Base-by-base conservation (phyloP, 92 coral and sea anemone genomes). In the Paragorgia papillata region DNA sequence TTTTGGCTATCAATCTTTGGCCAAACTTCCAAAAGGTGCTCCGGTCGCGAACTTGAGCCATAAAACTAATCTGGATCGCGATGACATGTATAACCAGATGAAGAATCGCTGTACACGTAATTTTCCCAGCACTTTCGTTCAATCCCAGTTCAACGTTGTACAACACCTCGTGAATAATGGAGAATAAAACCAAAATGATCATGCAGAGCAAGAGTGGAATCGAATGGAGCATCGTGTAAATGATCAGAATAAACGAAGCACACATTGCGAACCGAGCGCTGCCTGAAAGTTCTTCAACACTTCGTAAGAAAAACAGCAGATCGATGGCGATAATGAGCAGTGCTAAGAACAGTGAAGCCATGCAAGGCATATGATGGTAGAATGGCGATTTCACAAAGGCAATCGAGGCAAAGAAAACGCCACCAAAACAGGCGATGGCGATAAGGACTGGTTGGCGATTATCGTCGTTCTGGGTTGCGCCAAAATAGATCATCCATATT, bases 1-100 rank as follows among this genome's bases (percentile, higher is more conserved):
- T 86, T 50, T 92, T 91, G 64, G 99, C 97, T 12, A 95, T 96
- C 56, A 90, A 89, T 71, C 97, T 89, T 80, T 95, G 99, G 1
- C 99, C 99, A 29, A 95, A 96, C 76, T 95, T 95, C 99, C 99
- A 95, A 80, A 95, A 95, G 18, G 99, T 95, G 66, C 99, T 95
- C 8, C 99, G 84, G 54, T 95, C 99, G 39, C 99, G 95, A n/a
- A 91, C 97, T 44, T 95, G 99, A 0, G 99, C 99, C 99, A 91
- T 95, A 83, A 91, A 95, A 46, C 92, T 91, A 40, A 95, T 95
- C 61, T 94, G 92, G 32, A 92, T 87, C 9, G 97, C 99, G 60
- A 91, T 89, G 44, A 95, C 79, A 81, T 95, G 99, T 50, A 95
- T 91, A 49, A 96, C 88, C 35, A 90, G 83, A 61, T 95, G 99